A percentile compares a stretch with the other conserved stretches of the same genome.
phyloP scores from a whole-genome alignment of 2,113 vertebrate species.

The Limanda limanda region DNA sequence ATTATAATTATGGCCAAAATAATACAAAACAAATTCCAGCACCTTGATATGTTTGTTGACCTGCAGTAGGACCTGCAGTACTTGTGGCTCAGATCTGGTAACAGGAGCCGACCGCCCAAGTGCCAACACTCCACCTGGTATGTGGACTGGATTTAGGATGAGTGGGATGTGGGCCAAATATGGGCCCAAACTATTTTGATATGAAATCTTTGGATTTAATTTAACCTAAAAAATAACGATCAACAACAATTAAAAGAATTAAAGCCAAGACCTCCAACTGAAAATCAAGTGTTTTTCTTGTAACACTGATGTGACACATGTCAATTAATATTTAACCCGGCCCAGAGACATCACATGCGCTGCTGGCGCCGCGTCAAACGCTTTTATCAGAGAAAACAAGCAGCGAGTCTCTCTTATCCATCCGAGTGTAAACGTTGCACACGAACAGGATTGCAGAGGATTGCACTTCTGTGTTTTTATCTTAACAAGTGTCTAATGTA shows the following conservation, averaged over 20 bases:
- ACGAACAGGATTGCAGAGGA: slow-evolving; percentile 41
- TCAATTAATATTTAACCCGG: slow-evolving; percentile 82
- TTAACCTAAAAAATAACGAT: slow-evolving; percentile 6
- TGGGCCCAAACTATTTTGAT: too few relatives aligned
- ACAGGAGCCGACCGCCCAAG: too few relatives aligned
- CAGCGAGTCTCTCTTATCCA: slow-evolving; percentile 65
- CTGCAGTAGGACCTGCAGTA: too few relatives aligned
- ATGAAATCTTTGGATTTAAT: not conserved
- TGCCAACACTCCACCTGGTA: too few relatives aligned
- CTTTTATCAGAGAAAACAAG: slow-evolving; percentile 78
- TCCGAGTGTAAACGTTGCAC: slow-evolving; percentile 71
- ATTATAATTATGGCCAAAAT: too few relatives aligned
- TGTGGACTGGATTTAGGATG: too few relatives aligned
- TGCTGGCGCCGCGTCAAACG: slow-evolving; percentile 72
- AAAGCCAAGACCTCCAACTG: slow-evolving; percentile 4
- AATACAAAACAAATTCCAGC: too few relatives aligned
- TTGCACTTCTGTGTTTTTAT: slow-evolving; percentile 61
- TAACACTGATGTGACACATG: slow-evolving; percentile 55
- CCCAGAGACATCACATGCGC: slow-evolving; percentile 66
- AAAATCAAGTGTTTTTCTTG: slow-evolving; percentile 24
- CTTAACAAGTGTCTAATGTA: slow-evolving; percentile 68
- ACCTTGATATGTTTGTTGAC: too few relatives aligned
- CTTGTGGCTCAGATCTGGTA: too few relatives aligned
- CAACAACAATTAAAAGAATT: slow-evolving; percentile 11
- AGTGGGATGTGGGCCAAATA: too few relatives aligned